Percentiles rank a stretch among this genome's conserved stretches.
These are phyloP conservation scores for Urechis unicinctus DNA, from an alignment of 2,888 invertebrate species.

Conservation along the genomic window DNA sequence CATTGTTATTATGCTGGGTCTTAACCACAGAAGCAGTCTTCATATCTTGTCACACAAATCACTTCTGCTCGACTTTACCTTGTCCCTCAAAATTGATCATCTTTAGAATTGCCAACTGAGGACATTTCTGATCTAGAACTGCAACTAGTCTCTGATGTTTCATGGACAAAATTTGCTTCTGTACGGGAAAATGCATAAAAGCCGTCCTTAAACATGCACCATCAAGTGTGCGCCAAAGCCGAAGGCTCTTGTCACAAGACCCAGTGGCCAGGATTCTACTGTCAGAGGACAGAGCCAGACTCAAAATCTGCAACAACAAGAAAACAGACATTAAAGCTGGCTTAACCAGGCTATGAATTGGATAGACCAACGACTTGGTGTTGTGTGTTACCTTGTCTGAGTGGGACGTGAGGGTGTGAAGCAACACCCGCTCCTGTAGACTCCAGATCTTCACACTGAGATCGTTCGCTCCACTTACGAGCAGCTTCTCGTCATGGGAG, in stretches of 20 bases:
- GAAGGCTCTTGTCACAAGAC: not conserved
- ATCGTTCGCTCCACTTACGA: constrained; percentile 12
- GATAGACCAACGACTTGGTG: not conserved
- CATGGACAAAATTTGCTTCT: not conserved
- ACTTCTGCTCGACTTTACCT: too few species aligned
- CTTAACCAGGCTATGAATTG: too few species aligned
- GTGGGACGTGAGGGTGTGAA: constrained; percentile 5
- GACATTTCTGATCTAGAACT: not conserved
- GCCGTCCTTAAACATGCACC: not conserved
- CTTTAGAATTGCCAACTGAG: not conserved
- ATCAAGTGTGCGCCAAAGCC: not conserved
- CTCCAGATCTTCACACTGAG: constrained; percentile 14
- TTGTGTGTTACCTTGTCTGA: constrained; percentile 4
- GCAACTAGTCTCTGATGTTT: not conserved
- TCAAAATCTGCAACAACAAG: not conserved
- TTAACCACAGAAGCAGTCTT: too few species aligned
- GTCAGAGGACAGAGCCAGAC: not conserved
- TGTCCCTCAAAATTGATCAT: too few species aligned
- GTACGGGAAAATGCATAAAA: not conserved
- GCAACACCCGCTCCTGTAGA: constrained; percentile 2
- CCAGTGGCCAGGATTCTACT: not conserved
- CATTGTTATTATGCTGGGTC: too few species aligned
- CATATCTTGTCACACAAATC: too few species aligned
- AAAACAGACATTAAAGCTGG: too few species aligned
- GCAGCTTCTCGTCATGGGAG: not conserved